phyloP scores from a whole-genome alignment of 2,797 vertebrate species.

The Aulostomus chinensis region DNA sequence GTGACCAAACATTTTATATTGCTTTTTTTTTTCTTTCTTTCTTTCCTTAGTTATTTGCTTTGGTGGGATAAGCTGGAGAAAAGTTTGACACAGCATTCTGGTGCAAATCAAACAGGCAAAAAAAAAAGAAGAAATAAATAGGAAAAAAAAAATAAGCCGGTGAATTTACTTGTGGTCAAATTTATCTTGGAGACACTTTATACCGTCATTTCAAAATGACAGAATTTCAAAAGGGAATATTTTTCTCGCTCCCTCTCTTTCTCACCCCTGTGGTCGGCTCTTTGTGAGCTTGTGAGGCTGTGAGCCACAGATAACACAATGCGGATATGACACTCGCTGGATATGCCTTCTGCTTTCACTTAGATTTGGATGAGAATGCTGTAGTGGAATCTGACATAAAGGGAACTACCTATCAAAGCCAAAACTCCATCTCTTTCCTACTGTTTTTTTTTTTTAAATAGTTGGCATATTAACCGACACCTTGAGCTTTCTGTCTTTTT shows the following conservation, averaged over 20 bases:
- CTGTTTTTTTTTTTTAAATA: slow-evolving; percentile 44
- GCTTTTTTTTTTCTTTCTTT: neutral
- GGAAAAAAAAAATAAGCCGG: slow-evolving; percentile 1
- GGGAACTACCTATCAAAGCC: slow-evolving; percentile 70
- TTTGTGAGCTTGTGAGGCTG: slow-evolving; percentile 67
- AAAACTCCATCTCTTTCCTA: slow-evolving; percentile 36
- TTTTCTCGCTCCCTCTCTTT: slow-evolving; percentile 6
- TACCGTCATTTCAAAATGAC: slow-evolving; percentile 20
- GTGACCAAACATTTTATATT: slow-evolving; percentile 12
- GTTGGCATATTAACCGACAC: slow-evolving; percentile 53
- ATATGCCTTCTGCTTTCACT: slow-evolving; percentile 66
- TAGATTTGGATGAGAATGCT: slow-evolving; percentile 66
- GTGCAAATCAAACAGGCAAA: slow-evolving; percentile 28
- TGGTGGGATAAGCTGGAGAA: slow-evolving; percentile 20
- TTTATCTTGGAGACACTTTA: slow-evolving; percentile 25
- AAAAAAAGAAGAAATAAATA: too few species aligned
- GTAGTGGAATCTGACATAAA: slow-evolving; percentile 67
- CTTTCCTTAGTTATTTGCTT: neutral
- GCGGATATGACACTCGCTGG: slow-evolving; percentile 64
- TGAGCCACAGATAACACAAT: slow-evolving; percentile 69
- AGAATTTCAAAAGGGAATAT: slow-evolving; percentile 32
- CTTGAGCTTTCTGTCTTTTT: slow-evolving; percentile 10
- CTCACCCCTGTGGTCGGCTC: slow-evolving; percentile 49
- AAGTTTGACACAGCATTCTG: slow-evolving; percentile 7
- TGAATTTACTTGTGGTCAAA: slow-evolving; percentile 38